Evolutionary conservation across 2,888 invertebrate species (phyloP).

Genomic region (Chrysopilus asiliformis): DNA sequence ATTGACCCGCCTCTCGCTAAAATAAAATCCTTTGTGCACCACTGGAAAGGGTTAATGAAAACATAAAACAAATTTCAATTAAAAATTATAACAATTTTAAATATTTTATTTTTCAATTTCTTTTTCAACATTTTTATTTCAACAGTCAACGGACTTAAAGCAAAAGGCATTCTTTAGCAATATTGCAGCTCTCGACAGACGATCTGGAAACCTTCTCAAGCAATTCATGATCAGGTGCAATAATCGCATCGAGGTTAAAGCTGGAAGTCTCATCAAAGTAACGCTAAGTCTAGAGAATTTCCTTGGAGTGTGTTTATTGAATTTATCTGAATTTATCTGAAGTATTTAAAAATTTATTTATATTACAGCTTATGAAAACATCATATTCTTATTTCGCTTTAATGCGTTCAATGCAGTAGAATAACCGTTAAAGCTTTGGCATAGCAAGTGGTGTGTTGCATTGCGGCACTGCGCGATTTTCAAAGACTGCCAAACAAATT

Average conservation of each 20-base stretch:
- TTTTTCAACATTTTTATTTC: too few relatives aligned
- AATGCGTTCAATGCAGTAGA: not conserved
- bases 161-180: not conserved
- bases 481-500: too few relatives aligned
- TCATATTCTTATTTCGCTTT: not conserved
- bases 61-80: too few relatives aligned
- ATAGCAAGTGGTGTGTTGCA: too few relatives aligned
- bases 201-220: not conserved
- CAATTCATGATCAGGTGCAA: not conserved
- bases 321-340: too few relatives aligned
- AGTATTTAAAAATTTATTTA: not conserved
- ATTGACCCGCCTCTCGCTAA: too few relatives aligned
- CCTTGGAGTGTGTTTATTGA: not conserved
- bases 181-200: not conserved
- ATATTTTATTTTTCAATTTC: too few relatives aligned
- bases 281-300: not conserved
- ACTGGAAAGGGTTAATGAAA: too few relatives aligned
- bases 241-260: not conserved
- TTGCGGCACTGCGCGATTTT: too few relatives aligned
- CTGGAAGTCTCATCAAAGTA: not conserved
- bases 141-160: not conserved
- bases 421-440: too few relatives aligned
- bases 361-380: not conserved
- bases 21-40: too few relatives aligned
- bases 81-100: too few relatives aligned